Percentiles rank a stretch among this genome's conserved stretches.
These are phyloP conservation scores for Rhinoptilus africanus DNA, from an alignment of 2,113 vertebrate species.

Conservation along the genomic window DNA sequence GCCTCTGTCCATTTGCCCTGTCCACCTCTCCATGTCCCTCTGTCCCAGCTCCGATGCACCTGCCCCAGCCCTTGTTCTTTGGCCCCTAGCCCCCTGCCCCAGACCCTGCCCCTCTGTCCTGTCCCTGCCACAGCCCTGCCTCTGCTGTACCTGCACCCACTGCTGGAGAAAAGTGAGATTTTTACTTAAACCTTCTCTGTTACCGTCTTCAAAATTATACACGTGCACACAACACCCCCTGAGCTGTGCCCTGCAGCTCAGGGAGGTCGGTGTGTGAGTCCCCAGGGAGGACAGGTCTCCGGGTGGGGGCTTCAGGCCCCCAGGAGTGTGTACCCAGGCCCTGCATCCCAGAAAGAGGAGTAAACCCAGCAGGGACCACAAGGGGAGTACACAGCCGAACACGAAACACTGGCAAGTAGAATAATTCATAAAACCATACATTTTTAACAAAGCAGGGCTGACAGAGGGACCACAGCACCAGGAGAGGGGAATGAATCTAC, in stretches of 20 bases:
- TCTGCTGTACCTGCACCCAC: background rate
- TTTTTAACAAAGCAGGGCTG: constrained; percentile 30
- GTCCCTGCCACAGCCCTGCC: background rate
- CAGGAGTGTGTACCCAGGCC: background rate
- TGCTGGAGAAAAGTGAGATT: background rate
- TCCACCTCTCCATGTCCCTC: background rate
- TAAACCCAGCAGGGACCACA: background rate
- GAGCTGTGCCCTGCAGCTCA: background rate
- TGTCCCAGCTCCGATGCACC: background rate
- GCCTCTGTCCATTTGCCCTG: background rate
- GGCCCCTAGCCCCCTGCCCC: background rate
- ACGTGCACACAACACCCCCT: fast-evolving
- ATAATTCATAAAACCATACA: constrained; percentile 1
- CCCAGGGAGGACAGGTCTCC: background rate
- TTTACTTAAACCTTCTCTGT: background rate
- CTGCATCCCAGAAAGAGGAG: background rate
- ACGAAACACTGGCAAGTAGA: background rate
- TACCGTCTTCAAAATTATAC: background rate
- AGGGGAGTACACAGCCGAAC: background rate
- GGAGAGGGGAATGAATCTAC: background rate
- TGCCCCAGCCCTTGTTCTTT: background rate
- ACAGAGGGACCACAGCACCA: background rate
- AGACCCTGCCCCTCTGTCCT: background rate
- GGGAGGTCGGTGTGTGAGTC: background rate
- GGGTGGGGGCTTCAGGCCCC: background rate